These are phyloP conservation scores for Cotesia chilonis DNA, from an alignment of 1,140 invertebrate species.

Conservation along the genomic window DNA sequence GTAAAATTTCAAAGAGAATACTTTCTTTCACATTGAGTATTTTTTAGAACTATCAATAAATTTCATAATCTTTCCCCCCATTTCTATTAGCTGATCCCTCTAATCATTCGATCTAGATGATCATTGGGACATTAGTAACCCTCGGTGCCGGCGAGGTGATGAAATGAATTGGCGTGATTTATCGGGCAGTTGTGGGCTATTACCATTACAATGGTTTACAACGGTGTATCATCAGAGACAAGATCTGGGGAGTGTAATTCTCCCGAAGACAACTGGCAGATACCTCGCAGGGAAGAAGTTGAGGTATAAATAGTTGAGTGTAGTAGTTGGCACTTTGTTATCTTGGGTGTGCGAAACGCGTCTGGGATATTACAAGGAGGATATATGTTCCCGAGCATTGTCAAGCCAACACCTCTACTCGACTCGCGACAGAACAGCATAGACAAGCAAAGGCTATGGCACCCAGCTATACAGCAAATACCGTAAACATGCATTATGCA, in stretches of 20 bases:
- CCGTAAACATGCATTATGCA: conserved; percentile 52
- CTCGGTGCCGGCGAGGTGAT: neutral
- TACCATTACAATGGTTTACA: conserved; percentile 15
- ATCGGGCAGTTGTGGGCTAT: neutral
- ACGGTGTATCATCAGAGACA: neutral
- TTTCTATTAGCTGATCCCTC: no score
- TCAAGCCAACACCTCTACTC: conserved; percentile 27
- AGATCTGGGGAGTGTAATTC: conserved; percentile 1
- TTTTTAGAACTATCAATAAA: no score
- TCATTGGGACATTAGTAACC: neutral
- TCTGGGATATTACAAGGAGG: neutral
- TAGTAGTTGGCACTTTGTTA: neutral
- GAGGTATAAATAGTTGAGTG: conserved; percentile 2
- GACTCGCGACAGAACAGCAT: neutral
- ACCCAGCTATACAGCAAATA: neutral
- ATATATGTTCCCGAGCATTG: conserved; percentile 19
- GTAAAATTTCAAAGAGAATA: no score
- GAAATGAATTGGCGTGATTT: conserved; percentile 3
- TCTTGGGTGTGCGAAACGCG: neutral
- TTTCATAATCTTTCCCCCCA: no score
- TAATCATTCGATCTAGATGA: neutral
- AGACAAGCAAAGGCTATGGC: neutral
- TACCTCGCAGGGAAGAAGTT: neutral
- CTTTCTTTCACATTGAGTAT: no score
- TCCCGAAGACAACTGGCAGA: neutral